phyloP scores from a whole-genome alignment of 2,888 invertebrate species.

The Hybos culiciformis region DNA sequence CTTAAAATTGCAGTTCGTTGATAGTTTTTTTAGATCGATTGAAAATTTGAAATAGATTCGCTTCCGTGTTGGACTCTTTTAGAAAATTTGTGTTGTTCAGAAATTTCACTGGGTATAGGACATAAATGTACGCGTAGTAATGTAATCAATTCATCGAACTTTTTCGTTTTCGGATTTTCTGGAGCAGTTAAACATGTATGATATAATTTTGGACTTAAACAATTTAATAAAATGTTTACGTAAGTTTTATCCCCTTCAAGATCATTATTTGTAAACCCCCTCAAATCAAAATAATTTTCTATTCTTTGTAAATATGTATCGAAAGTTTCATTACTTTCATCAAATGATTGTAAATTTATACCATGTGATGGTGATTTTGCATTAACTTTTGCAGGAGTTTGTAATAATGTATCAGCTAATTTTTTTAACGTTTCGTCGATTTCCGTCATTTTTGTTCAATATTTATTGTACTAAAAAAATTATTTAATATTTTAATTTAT shows the following conservation, averaged over 20 bases:
- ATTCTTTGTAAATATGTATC: slow-evolving; percentile 7
- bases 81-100: slow-evolving; percentile 9
- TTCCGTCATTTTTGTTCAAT: too few relatives aligned
- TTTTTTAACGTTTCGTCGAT: too few relatives aligned
- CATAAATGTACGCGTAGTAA: slow-evolving; percentile 4
- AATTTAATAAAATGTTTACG: slow-evolving; percentile 6
- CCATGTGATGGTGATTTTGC: neutral
- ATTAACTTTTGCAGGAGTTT: too few relatives aligned
- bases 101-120: slow-evolving; percentile 6
- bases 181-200: slow-evolving; percentile 6
- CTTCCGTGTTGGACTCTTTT: slow-evolving; percentile 1
- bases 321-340: slow-evolving; percentile 6
- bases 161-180: slow-evolving; percentile 8
- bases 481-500: too few relatives aligned
- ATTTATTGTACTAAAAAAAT: too few relatives aligned
- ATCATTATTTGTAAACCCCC: neutral
- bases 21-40: neutral
- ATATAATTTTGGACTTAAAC: slow-evolving; percentile 6
- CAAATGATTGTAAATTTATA: slow-evolving; percentile 4
- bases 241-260: slow-evolving; percentile 1
- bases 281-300: slow-evolving; percentile 4
- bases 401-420: too few relatives aligned
- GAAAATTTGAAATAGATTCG: neutral
- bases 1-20: neutral
- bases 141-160: slow-evolving; percentile 2